A percentile compares a stretch with the other conserved stretches of the same genome.
These are phyloP conservation scores for Andrena minutula DNA, from an alignment of 2,888 invertebrate species.

Conservation along the genomic window DNA sequence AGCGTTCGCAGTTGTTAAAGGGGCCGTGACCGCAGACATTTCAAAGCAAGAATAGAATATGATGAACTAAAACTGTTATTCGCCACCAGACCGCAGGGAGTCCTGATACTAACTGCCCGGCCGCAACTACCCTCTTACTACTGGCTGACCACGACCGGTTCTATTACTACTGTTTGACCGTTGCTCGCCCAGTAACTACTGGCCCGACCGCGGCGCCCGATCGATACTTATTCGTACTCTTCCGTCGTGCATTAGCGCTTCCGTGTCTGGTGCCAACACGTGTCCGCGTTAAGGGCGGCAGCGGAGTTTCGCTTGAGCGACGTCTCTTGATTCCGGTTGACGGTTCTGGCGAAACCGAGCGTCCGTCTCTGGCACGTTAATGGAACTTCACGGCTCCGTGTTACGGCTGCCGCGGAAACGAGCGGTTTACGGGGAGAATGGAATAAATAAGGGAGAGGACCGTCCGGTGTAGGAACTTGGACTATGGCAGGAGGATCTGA, in stretches of 20 bases:
- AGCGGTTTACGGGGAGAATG: background rate
- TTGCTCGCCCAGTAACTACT: slow-evolving; percentile 65
- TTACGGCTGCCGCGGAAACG: background rate
- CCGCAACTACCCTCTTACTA: slow-evolving; percentile 73
- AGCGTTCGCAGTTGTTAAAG: slow-evolving; percentile 9
- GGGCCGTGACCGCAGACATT: slow-evolving; percentile 45
- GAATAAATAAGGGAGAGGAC: background rate
- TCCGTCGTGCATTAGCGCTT: slow-evolving; percentile 58
- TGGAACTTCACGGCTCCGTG: slow-evolving; percentile 7
- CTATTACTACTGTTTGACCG: slow-evolving; percentile 73
- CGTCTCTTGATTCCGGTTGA: slow-evolving; percentile 20
- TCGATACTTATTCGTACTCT: slow-evolving; percentile 70
- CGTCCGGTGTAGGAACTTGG: too few relatives aligned
- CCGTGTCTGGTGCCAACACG: slow-evolving; percentile 25
- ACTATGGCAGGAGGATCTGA: slow-evolving; percentile 40
- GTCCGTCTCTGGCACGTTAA: slow-evolving; percentile 10
- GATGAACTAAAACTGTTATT: slow-evolving; percentile 70
- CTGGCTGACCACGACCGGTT: slow-evolving; percentile 70
- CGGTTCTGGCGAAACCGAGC: background rate
- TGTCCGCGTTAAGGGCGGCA: slow-evolving; percentile 2
- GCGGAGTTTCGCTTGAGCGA: slow-evolving; percentile 11
- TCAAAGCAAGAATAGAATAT: slow-evolving; percentile 62
- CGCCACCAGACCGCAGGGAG: slow-evolving; percentile 64
- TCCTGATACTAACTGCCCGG: slow-evolving; percentile 71
- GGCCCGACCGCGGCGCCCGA: slow-evolving; percentile 58